Percentiles rank a stretch among this genome's conserved stretches.
Evolutionary conservation across 2,113 vertebrate species (phyloP).

Genomic region (Xyrauchen texanus): DNA sequence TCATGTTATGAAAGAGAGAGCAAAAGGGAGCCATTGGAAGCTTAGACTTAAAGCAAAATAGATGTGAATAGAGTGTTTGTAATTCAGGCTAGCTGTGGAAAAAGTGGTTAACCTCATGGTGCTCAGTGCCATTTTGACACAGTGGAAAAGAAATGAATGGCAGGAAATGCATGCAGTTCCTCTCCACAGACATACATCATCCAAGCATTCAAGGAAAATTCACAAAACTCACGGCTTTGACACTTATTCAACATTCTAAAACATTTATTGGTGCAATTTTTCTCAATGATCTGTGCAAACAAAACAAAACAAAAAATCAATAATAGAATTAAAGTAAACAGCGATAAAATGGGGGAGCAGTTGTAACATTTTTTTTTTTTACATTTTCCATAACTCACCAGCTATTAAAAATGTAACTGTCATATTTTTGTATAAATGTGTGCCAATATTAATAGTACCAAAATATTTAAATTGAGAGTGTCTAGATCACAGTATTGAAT

Average conservation of each 20-base stretch:
- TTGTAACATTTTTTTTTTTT: too few relatives aligned
- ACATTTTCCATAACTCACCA: too few relatives aligned
- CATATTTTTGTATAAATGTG: too few relatives aligned
- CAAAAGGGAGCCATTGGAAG: too few relatives aligned
- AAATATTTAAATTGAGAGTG: too few relatives aligned
- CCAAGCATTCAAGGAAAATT: not conserved
- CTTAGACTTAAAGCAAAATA: not conserved
- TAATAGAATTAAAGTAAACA: too few relatives aligned
- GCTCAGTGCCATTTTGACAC: conserved; percentile 27
- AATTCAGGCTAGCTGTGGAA: conserved; percentile 3
- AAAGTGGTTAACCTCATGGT: conserved; percentile 14
- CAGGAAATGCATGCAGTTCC: conserved; percentile 49
- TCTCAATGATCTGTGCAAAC: not conserved
- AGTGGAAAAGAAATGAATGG: conserved; percentile 41
- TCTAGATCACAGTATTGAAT: too few relatives aligned
- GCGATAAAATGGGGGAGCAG: too few relatives aligned
- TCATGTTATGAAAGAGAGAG: conserved; percentile 7
- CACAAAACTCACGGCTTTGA: not conserved
- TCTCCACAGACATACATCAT: conserved; percentile 15
- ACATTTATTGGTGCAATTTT: not conserved
- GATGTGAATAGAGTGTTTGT: not conserved
- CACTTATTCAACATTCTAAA: not conserved
- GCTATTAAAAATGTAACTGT: too few relatives aligned
- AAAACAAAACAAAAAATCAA: not conserved
- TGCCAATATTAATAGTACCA: too few relatives aligned